Conservation (phyloP, 2,888 invertebrate species). For the Papilio protenor region DNA sequence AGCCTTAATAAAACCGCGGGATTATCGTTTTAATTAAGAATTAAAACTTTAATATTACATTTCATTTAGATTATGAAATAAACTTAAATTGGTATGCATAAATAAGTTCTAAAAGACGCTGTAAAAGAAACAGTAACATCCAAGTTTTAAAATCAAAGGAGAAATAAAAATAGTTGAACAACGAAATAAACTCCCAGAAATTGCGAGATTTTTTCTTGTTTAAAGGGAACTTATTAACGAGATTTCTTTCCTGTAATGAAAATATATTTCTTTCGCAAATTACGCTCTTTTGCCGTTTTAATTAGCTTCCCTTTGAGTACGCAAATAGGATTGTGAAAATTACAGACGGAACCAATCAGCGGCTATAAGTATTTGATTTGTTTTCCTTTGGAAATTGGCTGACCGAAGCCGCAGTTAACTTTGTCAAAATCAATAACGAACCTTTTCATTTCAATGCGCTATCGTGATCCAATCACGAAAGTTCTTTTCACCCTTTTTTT, state of each 20-base stretch:
- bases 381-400: conserved; percentile 35
- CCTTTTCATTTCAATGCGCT: conserved; percentile 34
- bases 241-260: conserved; percentile 4
- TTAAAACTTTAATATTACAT: not conserved
- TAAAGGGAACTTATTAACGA: conserved; percentile 11
- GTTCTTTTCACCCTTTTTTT: conserved; percentile 25
- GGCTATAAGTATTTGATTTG: conserved; percentile 32
- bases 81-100: not conserved
- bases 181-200: not conserved
- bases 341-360: conserved; percentile 27
- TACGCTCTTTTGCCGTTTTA: conserved; percentile 13
- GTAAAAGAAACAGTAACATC: not conserved
- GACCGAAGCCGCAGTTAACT: conserved; percentile 33
- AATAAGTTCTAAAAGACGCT: not conserved
- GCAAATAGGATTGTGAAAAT: conserved; percentile 28
- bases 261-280: conserved; percentile 16
- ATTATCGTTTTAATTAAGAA: conserved; percentile 21
- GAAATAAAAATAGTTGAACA: not conserved
- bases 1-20: conserved; percentile 1
- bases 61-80: not conserved
- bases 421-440: conserved; percentile 31
- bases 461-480: conserved; percentile 34
- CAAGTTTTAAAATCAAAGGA: not conserved
- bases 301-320: conserved; percentile 21
- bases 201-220: not conserved